These are phyloP conservation scores for Gnathonemus longibarbis DNA, from an alignment of 2,113 vertebrate species.

Conservation along the genomic window DNA sequence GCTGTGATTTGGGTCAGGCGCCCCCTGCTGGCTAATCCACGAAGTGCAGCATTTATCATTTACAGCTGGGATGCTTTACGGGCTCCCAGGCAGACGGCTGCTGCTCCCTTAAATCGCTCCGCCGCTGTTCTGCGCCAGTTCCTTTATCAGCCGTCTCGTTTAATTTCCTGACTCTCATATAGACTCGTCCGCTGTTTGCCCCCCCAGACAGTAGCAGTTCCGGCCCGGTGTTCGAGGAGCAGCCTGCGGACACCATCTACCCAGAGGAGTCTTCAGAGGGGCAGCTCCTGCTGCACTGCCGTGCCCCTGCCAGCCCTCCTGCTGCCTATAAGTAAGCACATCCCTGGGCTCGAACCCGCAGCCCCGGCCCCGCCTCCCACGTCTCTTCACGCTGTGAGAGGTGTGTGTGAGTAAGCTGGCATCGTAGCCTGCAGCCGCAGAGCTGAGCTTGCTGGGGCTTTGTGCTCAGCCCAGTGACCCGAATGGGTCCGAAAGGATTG, in stretches of 20 bases:
- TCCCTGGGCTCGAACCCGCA: not conserved
- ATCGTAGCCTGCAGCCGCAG: not conserved
- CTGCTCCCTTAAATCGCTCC: not conserved
- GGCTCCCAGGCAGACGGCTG: not conserved
- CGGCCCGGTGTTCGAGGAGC: conserved; percentile 93
- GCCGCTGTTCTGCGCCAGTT: not conserved
- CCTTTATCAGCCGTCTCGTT: not conserved
- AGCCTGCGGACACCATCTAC: conserved; percentile 89
- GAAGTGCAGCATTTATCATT: not conserved
- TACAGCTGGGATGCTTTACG: not conserved
- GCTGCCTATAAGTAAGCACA: conserved; percentile 80
- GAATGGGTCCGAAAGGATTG: no score
- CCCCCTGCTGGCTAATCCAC: not conserved
- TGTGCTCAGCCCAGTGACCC: no score
- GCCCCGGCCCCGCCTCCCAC: no score
- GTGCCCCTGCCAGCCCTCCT: conserved; percentile 76
- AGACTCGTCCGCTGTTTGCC: not conserved
- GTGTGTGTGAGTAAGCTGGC: not conserved
- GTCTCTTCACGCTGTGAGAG: not conserved
- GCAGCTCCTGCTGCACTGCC: conserved; percentile 85
- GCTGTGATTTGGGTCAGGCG: not conserved
- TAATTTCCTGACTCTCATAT: not conserved
- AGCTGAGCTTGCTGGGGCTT: not conserved
- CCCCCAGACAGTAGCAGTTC: conserved; percentile 74
- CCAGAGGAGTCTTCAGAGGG: conserved; percentile 90